phyloP scores from a whole-genome alignment of 1,140 invertebrate genomes.

The Nixonia krombeini region DNA sequence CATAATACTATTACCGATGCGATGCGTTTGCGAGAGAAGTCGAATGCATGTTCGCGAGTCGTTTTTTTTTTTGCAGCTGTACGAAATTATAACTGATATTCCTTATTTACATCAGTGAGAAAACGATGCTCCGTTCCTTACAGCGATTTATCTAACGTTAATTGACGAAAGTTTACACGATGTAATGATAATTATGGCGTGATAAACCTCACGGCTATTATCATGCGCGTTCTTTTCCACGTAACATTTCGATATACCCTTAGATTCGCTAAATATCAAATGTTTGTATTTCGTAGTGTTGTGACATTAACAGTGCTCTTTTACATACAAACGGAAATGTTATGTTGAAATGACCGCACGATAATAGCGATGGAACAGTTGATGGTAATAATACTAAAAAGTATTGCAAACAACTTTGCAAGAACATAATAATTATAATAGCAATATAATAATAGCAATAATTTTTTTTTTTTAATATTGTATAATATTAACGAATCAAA shows the following conservation, averaged over 20 bases:
- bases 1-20: constrained; percentile 21
- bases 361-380: constrained; percentile 8
- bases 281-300: constrained; percentile 46
- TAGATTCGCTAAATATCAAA: no score
- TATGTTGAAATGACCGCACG: neutral
- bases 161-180: constrained; percentile 42
- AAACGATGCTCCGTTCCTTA: constrained; percentile 7
- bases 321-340: constrained; percentile 45
- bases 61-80: constrained; percentile 19
- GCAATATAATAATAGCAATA: no score
- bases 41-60: constrained; percentile 18
- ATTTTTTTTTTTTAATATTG: no score
- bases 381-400: no score
- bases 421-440: no score
- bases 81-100: constrained; percentile 31
- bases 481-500: no score
- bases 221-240: constrained; percentile 31
- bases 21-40: no score
- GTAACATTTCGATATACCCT: no score
- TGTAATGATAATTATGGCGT: constrained; percentile 5
- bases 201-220: constrained; percentile 25
- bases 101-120: constrained; percentile 25
- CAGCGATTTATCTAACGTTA: constrained; percentile 36
- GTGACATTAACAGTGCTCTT: constrained; percentile 62
- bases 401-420: no score